phyloP scores from a whole-genome alignment of 2,888 invertebrate genomes.

The Meteorus colon region DNA sequence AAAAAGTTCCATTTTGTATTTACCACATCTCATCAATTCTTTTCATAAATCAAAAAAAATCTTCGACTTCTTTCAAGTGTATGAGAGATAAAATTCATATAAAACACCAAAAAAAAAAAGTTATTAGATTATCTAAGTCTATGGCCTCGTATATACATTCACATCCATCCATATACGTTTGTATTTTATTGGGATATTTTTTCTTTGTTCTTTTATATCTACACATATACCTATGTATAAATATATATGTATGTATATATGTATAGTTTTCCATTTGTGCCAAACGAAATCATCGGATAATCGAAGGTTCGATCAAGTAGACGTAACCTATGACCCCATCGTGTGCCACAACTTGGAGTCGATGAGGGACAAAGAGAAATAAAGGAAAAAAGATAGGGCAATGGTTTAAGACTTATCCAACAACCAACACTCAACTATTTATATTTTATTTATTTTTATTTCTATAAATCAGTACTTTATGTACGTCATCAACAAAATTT shows the following conservation, averaged over 20 bases:
- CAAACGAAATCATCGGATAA: slow-evolving; percentile 66
- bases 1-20: too few relatives aligned
- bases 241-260: background rate
- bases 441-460: background rate
- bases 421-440: background rate
- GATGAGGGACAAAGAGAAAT: slow-evolving; percentile 31
- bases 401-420: background rate
- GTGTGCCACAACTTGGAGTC: slow-evolving; percentile 12
- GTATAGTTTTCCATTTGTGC: slow-evolving; percentile 57
- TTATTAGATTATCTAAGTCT: background rate
- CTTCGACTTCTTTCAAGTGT: background rate
- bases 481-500: too few relatives aligned
- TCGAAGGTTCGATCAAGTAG: slow-evolving; percentile 49
- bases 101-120: background rate
- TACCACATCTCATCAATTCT: too few relatives aligned
- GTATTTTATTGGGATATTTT: slow-evolving; percentile 7
- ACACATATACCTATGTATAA: background rate
- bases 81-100: background rate
- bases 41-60: background rate
- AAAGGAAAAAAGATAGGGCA: slow-evolving; percentile 1
- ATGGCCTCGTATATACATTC: too few relatives aligned
- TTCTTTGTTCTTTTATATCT: slow-evolving; percentile 9
- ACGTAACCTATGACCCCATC: slow-evolving; percentile 50
- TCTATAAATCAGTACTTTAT: background rate
- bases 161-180: background rate